These are phyloP conservation scores for Drosophila quadrilineata DNA, from an alignment of 1,140 invertebrate species.

Conservation along the genomic window DNA sequence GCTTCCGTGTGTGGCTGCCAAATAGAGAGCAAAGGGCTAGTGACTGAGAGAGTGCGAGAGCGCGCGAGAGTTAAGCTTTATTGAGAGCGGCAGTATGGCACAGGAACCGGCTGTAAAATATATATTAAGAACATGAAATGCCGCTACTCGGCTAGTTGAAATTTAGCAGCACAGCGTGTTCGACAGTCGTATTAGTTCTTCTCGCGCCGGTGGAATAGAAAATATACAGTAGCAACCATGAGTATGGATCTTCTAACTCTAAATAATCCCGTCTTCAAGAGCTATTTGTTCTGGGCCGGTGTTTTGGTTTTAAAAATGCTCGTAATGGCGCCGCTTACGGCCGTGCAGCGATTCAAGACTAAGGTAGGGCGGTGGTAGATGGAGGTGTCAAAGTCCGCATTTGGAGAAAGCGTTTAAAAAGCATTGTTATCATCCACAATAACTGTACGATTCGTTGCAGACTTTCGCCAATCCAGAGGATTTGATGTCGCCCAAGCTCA, in stretches of 20 bases:
- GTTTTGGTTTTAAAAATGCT: slow-evolving; percentile 85
- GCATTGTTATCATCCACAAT: background rate
- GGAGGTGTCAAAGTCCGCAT: slow-evolving; percentile 40
- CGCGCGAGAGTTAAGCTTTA: background rate
- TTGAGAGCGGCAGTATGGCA: too few relatives aligned
- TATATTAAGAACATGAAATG: too few relatives aligned
- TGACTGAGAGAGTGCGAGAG: background rate
- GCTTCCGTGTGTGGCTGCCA: too few relatives aligned
- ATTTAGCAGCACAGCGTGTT: slow-evolving; percentile 9
- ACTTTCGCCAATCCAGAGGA: slow-evolving; percentile 85
- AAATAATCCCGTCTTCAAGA: slow-evolving; percentile 82
- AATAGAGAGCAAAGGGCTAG: background rate
- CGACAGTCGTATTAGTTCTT: background rate
- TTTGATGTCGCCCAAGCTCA: slow-evolving; percentile 70
- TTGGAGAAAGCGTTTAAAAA: slow-evolving; percentile 13
- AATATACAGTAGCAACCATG: slow-evolving; percentile 41
- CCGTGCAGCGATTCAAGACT: slow-evolving; percentile 82
- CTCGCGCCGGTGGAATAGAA: slow-evolving; percentile 2
- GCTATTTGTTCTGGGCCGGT: slow-evolving; percentile 84
- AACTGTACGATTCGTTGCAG: slow-evolving; percentile 74
- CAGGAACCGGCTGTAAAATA: too few relatives aligned
- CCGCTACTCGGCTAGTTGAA: too few relatives aligned
- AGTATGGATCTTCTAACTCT: slow-evolving; percentile 59
- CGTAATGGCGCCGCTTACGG: slow-evolving; percentile 83
- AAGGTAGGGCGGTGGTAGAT: slow-evolving; percentile 81